A percentile compares a stretch with the other conserved stretches of the same genome.
Evolutionary conservation across 2,113 vertebrate genomes (phyloP).

Genomic region (Patagioenas fasciata): DNA sequence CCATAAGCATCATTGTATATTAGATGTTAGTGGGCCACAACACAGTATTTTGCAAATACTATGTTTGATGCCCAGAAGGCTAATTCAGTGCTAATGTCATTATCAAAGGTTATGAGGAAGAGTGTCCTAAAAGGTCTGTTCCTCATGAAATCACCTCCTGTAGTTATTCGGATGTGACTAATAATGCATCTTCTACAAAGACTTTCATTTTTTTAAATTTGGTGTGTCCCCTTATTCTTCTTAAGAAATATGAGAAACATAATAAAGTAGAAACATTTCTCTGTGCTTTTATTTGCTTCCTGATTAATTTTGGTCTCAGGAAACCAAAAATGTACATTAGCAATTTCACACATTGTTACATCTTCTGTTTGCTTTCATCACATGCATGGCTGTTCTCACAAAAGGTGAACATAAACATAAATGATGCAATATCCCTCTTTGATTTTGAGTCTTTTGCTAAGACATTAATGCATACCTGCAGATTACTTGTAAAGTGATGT

Average conservation of each 20-base stretch:
- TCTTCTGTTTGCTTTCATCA: slow-evolving; percentile 51
- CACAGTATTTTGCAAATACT: neutral
- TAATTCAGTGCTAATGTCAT: slow-evolving; percentile 37
- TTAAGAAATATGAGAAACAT: neutral
- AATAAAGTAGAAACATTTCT: neutral
- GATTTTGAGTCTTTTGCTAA: neutral
- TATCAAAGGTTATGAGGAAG: slow-evolving; percentile 45
- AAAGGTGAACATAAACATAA: neutral
- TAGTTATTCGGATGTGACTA: slow-evolving; percentile 22
- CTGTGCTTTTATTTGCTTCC: slow-evolving; percentile 27
- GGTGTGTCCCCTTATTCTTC: neutral
- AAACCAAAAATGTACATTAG: neutral
- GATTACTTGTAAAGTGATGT: neutral
- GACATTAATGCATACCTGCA: neutral
- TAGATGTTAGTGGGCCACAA: neutral
- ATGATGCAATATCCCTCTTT: neutral
- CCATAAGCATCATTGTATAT: neutral
- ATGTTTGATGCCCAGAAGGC: neutral
- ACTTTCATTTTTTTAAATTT: neutral
- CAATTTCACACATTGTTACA: slow-evolving; percentile 55
- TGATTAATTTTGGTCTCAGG: slow-evolving; percentile 31
- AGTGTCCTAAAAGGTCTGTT: slow-evolving; percentile 1
- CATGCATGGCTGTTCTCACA: neutral
- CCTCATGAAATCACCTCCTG: neutral
- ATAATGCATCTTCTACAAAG: neutral